Evolutionary conservation across 1,140 invertebrate genomes (phyloP).

Genomic region (Campoletis sonorensis): DNA sequence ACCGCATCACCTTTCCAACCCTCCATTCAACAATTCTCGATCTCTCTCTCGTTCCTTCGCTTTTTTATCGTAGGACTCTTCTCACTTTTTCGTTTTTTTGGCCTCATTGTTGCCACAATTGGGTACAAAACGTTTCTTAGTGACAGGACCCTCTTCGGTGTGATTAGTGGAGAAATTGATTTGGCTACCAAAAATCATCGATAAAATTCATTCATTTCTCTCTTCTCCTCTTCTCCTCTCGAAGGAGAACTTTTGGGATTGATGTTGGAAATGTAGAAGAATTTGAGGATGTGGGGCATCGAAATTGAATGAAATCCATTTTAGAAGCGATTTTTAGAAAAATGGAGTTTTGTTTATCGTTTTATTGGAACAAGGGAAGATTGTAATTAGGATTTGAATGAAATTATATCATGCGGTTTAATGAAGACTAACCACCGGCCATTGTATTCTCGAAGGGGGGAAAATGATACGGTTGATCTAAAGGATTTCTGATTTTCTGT

Average conservation of each 20-base stretch:
- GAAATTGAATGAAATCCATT: too few relatives aligned
- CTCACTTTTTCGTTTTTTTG: conserved; percentile 25
- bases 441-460: conserved; percentile 67
- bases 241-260: too few relatives aligned
- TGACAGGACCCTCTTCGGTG: too few relatives aligned
- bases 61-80: conserved; percentile 14
- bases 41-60: not conserved
- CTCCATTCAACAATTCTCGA: not conserved
- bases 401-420: conserved; percentile 59
- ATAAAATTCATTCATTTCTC: too few relatives aligned
- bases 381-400: conserved; percentile 70
- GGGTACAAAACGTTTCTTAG: conserved; percentile 13
- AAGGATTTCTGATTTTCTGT: conserved; percentile 61
- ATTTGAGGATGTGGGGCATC: too few relatives aligned
- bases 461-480: conserved; percentile 75
- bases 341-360: not conserved
- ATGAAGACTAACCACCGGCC: conserved; percentile 35
- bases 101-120: not conserved
- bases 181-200: too few relatives aligned
- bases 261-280: too few relatives aligned
- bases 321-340: too few relatives aligned
- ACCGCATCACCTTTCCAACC: conserved; percentile 37
- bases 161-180: too few relatives aligned
- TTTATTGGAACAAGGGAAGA: not conserved
- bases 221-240: too few relatives aligned